phyloP scores from a whole-genome alignment of 2,888 invertebrate species.

The Meandrusa payeni region DNA sequence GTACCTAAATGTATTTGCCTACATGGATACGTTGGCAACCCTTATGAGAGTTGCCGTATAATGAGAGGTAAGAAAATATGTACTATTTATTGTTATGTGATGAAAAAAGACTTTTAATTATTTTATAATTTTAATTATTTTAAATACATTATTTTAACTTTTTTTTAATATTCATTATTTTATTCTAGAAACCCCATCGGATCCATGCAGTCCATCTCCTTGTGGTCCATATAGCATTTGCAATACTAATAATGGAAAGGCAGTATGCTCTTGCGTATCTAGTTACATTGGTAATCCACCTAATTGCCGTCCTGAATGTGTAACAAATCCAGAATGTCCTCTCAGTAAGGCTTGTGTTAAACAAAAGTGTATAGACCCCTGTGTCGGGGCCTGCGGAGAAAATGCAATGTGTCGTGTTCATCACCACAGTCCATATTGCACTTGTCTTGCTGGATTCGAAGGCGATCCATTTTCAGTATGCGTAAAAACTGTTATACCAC shows the following conservation, averaged over 20 bases:
- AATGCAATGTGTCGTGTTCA: conserved; percentile 86
- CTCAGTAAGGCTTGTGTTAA: conserved; percentile 87
- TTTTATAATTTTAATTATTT: no score
- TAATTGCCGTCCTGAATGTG: conserved; percentile 89
- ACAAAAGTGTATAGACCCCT: conserved; percentile 90
- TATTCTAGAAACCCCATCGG: conserved; percentile 59
- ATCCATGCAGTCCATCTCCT: conserved; percentile 88
- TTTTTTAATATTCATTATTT: no score
- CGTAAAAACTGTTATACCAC: conserved; percentile 71
- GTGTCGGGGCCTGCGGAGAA: conserved; percentile 86
- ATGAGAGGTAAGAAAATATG: conserved; percentile 64
- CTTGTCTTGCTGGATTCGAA: conserved; percentile 85
- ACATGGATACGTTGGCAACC: conserved; percentile 85
- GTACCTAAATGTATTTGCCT: conserved; percentile 87
- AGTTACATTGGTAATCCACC: conserved; percentile 87
- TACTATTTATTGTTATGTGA: no score
- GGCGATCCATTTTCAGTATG: conserved; percentile 87
- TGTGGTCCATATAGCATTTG: conserved; percentile 90
- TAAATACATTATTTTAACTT: no score
- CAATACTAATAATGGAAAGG: conserved; percentile 81
- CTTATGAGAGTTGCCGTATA: conserved; percentile 73
- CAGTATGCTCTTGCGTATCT: conserved; percentile 85
- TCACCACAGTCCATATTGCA: conserved; percentile 86
- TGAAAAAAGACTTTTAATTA: no score
- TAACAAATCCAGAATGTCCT: conserved; percentile 89